A percentile compares a stretch with the other conserved stretches of the same genome.
phyloP scores from a whole-genome alignment of 2,888 invertebrate genomes.

The Toxonevra muliebris region DNA sequence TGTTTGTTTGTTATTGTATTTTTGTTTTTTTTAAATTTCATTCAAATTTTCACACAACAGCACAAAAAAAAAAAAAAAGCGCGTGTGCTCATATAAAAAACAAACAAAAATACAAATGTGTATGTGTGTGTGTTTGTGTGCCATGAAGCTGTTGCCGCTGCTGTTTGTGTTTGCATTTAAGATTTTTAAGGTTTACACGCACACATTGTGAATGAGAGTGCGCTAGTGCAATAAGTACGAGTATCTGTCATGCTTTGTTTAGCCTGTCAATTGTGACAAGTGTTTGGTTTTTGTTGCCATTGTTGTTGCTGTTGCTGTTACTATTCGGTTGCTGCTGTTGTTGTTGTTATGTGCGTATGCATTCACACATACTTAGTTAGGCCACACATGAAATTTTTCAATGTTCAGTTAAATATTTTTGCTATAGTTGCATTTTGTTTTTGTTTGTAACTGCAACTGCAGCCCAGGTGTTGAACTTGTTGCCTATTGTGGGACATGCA shows the following conservation, averaged over 20 bases:
- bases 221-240: no score
- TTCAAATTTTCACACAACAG: no score
- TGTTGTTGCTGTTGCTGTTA: not conserved
- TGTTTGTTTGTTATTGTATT: slow-evolving; percentile 33
- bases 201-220: no score
- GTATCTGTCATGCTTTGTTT: slow-evolving; percentile 56
- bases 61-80: no score
- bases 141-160: no score
- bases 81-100: no score
- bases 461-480: slow-evolving; percentile 1
- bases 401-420: not conserved
- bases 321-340: not conserved
- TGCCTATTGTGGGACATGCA: not conserved
- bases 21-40: no score
- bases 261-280: slow-evolving; percentile 56
- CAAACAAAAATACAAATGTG: not conserved
- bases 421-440: not conserved
- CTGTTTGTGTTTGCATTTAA: no score
- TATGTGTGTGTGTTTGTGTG: slow-evolving; percentile 8
- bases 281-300: slow-evolving; percentile 48
- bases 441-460: not conserved
- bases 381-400: no score
- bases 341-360: not conserved
- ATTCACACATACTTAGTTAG: not conserved
- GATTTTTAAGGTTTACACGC: no score